Evolutionary conservation across 2,113 vertebrate genomes (phyloP).

Genomic region (Scortum barcoo): DNA sequence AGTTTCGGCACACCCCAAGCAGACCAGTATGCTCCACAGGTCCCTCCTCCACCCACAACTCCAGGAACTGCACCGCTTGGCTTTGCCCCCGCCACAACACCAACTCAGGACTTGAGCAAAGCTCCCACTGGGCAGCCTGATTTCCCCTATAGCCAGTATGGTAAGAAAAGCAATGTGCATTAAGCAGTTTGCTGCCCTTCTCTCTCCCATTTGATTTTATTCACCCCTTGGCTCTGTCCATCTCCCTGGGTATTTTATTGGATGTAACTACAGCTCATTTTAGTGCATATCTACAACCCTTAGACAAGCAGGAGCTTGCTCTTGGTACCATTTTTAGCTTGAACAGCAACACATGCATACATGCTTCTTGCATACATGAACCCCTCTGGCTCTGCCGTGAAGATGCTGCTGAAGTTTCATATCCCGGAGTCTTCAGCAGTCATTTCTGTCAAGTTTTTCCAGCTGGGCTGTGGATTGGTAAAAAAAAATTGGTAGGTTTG

Average conservation of each 20-base stretch:
- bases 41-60: conserved; percentile 94
- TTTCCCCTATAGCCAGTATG: conserved; percentile 97
- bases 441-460: conserved; percentile 57
- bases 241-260: conserved; percentile 45
- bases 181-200: conserved; percentile 43
- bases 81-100: conserved; percentile 95
- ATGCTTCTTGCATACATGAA: conserved; percentile 74
- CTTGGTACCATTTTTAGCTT: conserved; percentile 72
- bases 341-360: conserved; percentile 75
- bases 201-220: conserved; percentile 54
- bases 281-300: conserved; percentile 50
- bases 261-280: conserved; percentile 53
- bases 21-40: conserved; percentile 95
- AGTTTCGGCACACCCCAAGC: conserved; percentile 95
- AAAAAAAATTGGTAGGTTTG: conserved; percentile 72
- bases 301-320: conserved; percentile 71
- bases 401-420: conserved; percentile 64
- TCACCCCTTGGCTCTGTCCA: conserved; percentile 17
- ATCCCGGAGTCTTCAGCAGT: conserved; percentile 59
- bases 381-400: conserved; percentile 44
- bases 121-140: conserved; percentile 95
- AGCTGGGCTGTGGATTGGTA: conserved; percentile 69
- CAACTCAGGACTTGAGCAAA: conserved; percentile 99
- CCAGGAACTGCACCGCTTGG: conserved; percentile 93
- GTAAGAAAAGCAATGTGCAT: conserved; percentile 86